phyloP scores from a whole-genome alignment of 1,140 invertebrate genomes.

The Tenebrio molitor region DNA sequence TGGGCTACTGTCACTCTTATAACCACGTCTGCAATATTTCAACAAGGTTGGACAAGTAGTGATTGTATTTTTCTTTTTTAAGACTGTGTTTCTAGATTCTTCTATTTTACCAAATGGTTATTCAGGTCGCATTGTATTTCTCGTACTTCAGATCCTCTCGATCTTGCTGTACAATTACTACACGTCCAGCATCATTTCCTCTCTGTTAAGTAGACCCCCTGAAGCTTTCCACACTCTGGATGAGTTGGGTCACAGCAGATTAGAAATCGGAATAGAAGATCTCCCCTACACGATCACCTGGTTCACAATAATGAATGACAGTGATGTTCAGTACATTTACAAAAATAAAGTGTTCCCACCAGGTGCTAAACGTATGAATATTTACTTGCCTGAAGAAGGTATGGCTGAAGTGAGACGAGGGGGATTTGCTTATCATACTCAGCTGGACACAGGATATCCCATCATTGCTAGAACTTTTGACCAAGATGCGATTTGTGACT shows the following conservation, averaged over 20 bases:
- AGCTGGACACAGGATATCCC: conserved; percentile 68
- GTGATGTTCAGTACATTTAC: conserved; percentile 43
- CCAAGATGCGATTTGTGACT: conserved; percentile 67
- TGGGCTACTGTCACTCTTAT: conserved; percentile 48
- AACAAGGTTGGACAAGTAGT: conserved; percentile 48
- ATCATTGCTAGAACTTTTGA: conserved; percentile 66
- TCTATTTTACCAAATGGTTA: conserved; percentile 52
- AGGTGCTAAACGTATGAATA: conserved; percentile 10
- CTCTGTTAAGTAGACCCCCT: conserved; percentile 59
- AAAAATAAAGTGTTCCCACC: conserved; percentile 29
- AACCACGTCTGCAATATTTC: conserved; percentile 49
- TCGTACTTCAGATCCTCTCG: conserved; percentile 61
- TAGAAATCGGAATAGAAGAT: conserved; percentile 57
- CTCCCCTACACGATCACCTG: conserved; percentile 57
- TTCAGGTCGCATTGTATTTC: conserved; percentile 60
- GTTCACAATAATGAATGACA: conserved; percentile 47
- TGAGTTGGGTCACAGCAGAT: conserved; percentile 56
- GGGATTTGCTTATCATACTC: conserved; percentile 69
- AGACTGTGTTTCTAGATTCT: conserved; percentile 54
- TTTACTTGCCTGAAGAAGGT: conserved; percentile 44
- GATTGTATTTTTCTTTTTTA: neutral
- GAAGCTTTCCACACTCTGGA: conserved; percentile 52
- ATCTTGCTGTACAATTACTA: conserved; percentile 65
- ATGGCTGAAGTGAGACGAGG: conserved; percentile 51
- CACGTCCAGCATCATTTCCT: conserved; percentile 65